These are phyloP conservation scores for Condylura cristata DNA, from an alignment of 2,113 vertebrate species.

Conservation along the genomic window DNA sequence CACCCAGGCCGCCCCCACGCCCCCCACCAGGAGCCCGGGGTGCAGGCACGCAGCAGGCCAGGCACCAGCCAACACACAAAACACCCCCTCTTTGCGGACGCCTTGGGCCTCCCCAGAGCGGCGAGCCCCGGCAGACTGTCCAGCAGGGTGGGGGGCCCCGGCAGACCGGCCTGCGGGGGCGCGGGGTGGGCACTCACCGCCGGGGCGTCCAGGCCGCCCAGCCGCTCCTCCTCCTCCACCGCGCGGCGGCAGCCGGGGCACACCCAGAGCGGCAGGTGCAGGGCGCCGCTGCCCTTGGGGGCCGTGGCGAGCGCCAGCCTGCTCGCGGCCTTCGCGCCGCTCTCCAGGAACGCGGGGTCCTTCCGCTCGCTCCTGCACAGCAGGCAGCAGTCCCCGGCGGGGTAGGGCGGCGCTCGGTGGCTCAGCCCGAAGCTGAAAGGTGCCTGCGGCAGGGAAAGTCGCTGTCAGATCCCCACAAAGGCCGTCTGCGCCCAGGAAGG, in stretches of 20 bases:
- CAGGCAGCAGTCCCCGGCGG: slow-evolving; percentile 95
- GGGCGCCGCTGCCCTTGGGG: slow-evolving; percentile 90
- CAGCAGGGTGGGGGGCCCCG: no score
- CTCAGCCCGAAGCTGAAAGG: slow-evolving; percentile 98
- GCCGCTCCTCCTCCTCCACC: slow-evolving; percentile 95
- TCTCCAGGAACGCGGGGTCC: slow-evolving; percentile 90
- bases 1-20: no score
- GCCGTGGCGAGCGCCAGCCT: slow-evolving; percentile 89
- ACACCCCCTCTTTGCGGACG: no score
- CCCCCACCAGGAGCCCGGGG: no score
- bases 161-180: no score
- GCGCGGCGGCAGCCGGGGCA: slow-evolving; percentile 96
- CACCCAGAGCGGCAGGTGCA: slow-evolving; percentile 97
- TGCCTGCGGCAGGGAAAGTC: slow-evolving; percentile 85
- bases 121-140: no score
- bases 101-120: no score
- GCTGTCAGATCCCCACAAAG: no score
- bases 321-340: slow-evolving; percentile 88
- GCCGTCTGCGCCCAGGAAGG: no score
- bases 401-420: slow-evolving; percentile 93
- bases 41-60: no score
- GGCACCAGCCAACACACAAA: no score
- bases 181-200: slow-evolving; percentile 88
- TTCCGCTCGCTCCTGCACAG: slow-evolving; percentile 96
- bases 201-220: slow-evolving; percentile 90